Conservation (phyloP, 2,888 invertebrate species). For the Agelastica alni region DNA sequence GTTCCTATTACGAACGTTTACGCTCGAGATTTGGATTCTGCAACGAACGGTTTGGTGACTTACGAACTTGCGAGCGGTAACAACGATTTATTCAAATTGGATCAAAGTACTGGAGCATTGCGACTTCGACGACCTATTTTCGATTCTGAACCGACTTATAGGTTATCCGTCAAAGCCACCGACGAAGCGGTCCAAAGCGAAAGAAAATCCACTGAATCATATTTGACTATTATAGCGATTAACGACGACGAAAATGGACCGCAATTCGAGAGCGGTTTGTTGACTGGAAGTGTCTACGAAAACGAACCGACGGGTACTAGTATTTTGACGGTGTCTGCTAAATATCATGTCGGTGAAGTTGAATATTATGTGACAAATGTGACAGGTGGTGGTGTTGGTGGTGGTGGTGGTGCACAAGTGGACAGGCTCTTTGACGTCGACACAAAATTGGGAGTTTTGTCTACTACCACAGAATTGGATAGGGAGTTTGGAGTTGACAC, state of each 20-base stretch:
- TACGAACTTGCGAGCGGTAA: slow-evolving; percentile 84
- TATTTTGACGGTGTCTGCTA: slow-evolving; percentile 79
- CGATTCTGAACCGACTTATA: slow-evolving; percentile 74
- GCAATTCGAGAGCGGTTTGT: slow-evolving; percentile 66
- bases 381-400: slow-evolving; percentile 71
- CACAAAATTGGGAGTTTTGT: slow-evolving; percentile 83
- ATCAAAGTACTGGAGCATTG: slow-evolving; percentile 79
- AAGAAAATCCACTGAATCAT: slow-evolving; percentile 83
- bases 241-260: slow-evolving; percentile 65
- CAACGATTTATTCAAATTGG: slow-evolving; percentile 77
- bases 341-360: slow-evolving; percentile 68
- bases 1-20: slow-evolving; percentile 76
- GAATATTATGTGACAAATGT: slow-evolving; percentile 92
- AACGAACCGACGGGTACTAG: slow-evolving; percentile 87
- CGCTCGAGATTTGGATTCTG: slow-evolving; percentile 87
- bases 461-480: slow-evolving; percentile 82
- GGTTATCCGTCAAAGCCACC: slow-evolving; percentile 83
- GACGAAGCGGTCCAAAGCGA: slow-evolving; percentile 91
- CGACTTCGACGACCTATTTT: slow-evolving; percentile 65
- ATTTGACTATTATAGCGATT: slow-evolving; percentile 76
- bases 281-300: slow-evolving; percentile 82
- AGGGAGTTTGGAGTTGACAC: slow-evolving; percentile 80
- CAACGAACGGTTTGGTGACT: slow-evolving; percentile 89
- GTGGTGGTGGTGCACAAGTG: slow-evolving; percentile 74
- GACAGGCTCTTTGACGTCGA: slow-evolving; percentile 92